Evolutionary conservation across 2,888 invertebrate species (phyloP).

Genomic region (Trachelus stipa): DNA sequence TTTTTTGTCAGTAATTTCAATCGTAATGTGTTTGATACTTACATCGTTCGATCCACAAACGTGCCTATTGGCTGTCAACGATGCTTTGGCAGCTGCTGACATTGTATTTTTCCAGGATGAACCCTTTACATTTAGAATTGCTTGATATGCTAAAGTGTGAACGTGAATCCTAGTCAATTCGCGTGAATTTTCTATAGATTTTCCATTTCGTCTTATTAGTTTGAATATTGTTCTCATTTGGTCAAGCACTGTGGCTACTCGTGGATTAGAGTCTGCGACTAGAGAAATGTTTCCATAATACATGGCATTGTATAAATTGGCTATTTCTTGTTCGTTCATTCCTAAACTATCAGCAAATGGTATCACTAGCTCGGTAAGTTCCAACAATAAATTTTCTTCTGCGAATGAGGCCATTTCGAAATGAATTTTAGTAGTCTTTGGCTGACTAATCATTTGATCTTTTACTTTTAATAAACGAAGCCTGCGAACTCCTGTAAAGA

Average conservation of each 20-base stretch:
- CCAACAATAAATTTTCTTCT: constrained; percentile 76
- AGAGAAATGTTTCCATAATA: constrained; percentile 78
- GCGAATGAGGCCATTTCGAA: constrained; percentile 91
- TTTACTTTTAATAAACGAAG: constrained; percentile 74
- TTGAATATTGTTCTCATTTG: constrained; percentile 81
- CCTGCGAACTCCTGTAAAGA: constrained; percentile 73
- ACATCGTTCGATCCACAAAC: constrained; percentile 79
- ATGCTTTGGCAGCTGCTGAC: constrained; percentile 85
- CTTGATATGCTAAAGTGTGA: constrained; percentile 89
- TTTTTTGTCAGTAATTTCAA: not conserved
- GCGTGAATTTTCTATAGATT: constrained; percentile 68
- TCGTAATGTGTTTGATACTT: constrained; percentile 47
- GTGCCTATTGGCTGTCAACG: constrained; percentile 84
- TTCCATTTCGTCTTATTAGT: constrained; percentile 68
- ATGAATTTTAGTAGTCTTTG: constrained; percentile 75
- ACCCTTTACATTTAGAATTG: constrained; percentile 77
- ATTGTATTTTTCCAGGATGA: constrained; percentile 82
- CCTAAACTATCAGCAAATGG: constrained; percentile 85
- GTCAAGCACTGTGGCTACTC: constrained; percentile 83
- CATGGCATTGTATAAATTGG: constrained; percentile 79
- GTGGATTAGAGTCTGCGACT: constrained; percentile 82
- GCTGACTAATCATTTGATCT: constrained; percentile 73
- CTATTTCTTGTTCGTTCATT: constrained; percentile 90
- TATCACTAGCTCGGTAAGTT: constrained; percentile 76
- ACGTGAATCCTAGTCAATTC: constrained; percentile 82